A percentile compares a stretch with the other conserved stretches of the same genome.
These are phyloP conservation scores for Trematomus loennbergii DNA, from an alignment of 2,113 vertebrate species.

Conservation along the genomic window DNA sequence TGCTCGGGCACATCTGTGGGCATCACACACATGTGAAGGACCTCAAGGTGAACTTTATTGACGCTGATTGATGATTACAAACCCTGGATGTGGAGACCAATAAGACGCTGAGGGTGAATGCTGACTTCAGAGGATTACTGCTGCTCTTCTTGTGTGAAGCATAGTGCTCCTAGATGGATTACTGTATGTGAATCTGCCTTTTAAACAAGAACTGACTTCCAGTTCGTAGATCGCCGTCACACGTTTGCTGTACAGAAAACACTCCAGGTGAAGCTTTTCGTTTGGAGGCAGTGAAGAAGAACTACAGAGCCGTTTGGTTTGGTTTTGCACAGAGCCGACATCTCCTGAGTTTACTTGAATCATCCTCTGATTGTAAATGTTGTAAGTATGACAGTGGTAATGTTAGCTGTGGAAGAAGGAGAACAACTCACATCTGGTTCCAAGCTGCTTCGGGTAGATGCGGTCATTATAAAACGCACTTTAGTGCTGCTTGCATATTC, in stretches of 20 bases:
- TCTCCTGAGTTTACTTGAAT: slow-evolving; percentile 75
- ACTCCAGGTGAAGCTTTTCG: neutral
- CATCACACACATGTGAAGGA: neutral
- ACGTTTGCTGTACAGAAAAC: too few species aligned
- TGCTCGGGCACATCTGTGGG: neutral
- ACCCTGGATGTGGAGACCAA: too few species aligned
- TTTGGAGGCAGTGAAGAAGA: neutral
- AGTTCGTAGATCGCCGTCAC: too few species aligned
- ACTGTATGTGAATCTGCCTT: neutral
- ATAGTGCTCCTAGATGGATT: too few species aligned
- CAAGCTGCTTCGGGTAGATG: neutral
- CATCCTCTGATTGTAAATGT: slow-evolving; percentile 21
- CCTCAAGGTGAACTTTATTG: slow-evolving; percentile 12
- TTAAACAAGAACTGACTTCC: neutral
- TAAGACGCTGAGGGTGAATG: too few species aligned
- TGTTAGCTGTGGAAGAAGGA: too few species aligned
- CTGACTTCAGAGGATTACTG: too few species aligned
- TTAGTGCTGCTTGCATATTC: neutral
- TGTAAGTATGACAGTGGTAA: too few species aligned
- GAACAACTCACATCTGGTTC: too few species aligned
- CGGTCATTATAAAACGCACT: neutral
- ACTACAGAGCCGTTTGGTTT: neutral
- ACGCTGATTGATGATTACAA: neutral
- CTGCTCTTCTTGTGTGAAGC: too few species aligned
- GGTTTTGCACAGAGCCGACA: neutral